Base-by-base conservation (phyloP, 1,140 invertebrate genomes). In the Mactra quadrangularis region DNA sequence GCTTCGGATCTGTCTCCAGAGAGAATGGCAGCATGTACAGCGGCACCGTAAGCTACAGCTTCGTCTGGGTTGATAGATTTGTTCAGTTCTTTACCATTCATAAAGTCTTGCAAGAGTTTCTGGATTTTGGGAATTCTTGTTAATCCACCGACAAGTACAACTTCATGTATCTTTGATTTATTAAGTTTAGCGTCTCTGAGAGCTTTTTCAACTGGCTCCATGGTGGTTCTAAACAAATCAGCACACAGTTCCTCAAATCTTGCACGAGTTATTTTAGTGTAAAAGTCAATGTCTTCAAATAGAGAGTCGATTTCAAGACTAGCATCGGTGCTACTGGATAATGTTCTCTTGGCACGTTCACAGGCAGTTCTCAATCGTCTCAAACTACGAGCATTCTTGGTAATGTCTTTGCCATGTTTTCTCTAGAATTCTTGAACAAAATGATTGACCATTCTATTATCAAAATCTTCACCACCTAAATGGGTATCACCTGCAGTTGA, bases 61-160 rank as follows among this genome's bases (percentile, higher is more conserved):
- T 99, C 98, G 94, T 99, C 98, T 35, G 98, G 98, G 68, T 93
- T 93, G 60, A 93, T 93, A n/a, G 90, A 90, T 90, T 98, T 98
- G 95, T 99, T 99, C 71, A 99, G 94, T 93, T 99, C 91, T 78
- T 99, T 99, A 74, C 98, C 98, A 85, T 98, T 98, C 85, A 90
- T 88, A 94, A 98, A 98, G 91, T 98, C 97, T 90, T 97, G 96
- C 53, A 98, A 94, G 57, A 98, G 94, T 90, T 98, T 98, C 94
- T 99, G 98, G 66, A 99, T 97, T 93, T 99, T 99, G 41, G 98
- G 98, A 88, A 99, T 99, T 93, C 98, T 96, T 35, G 98, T 99
- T 22, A 98, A 99, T 52, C 98, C 98, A 85, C 98, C 98, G 55
- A 99, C 98, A 22, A 99, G 94, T 41, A 99, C 98, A 85, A 99